Evolutionary conservation across 1,140 invertebrate genomes (phyloP).

Genomic region (Euwallacea similis): DNA sequence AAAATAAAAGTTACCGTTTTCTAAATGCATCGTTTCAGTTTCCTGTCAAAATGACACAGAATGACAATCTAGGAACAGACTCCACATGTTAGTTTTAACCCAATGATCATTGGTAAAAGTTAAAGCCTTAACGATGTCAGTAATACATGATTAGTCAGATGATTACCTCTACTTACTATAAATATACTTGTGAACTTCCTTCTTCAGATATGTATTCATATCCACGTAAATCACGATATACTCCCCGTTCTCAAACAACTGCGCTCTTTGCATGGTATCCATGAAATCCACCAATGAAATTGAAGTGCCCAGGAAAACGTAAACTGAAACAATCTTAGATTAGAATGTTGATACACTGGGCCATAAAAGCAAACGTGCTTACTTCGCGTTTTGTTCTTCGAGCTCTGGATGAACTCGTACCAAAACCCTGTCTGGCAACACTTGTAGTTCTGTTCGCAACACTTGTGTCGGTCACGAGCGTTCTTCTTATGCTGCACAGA

Average conservation of each 20-base stretch:
- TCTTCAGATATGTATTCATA: constrained; percentile 78
- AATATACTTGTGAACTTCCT: constrained; percentile 81
- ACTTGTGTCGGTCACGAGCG: constrained; percentile 70
- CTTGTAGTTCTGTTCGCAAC: constrained; percentile 70
- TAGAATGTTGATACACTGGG: background rate
- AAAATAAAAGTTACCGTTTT: too few species aligned
- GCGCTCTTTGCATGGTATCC: constrained; percentile 82
- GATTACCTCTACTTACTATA: constrained; percentile 74
- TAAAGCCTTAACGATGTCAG: background rate
- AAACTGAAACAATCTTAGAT: constrained; percentile 68
- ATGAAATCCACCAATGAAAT: constrained; percentile 86
- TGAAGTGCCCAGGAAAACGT: constrained; percentile 85
- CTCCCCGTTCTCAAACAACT: constrained; percentile 86
- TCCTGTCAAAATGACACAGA: too few species aligned
- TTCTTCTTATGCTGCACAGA: constrained; percentile 74
- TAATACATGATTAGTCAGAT: constrained; percentile 6
- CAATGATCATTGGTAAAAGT: background rate
- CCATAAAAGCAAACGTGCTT: constrained; percentile 52
- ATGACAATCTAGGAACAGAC: too few species aligned
- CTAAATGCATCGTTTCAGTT: too few species aligned
- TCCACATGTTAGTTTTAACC: too few species aligned
- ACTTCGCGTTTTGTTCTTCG: constrained; percentile 88
- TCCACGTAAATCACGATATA: constrained; percentile 96
- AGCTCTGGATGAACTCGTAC: constrained; percentile 85
- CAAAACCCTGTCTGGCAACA: constrained; percentile 78